These are phyloP conservation scores for Mesocentrotus franciscanus DNA, from an alignment of 53 echinoderm and acorn worm species.

Conservation along the genomic window DNA sequence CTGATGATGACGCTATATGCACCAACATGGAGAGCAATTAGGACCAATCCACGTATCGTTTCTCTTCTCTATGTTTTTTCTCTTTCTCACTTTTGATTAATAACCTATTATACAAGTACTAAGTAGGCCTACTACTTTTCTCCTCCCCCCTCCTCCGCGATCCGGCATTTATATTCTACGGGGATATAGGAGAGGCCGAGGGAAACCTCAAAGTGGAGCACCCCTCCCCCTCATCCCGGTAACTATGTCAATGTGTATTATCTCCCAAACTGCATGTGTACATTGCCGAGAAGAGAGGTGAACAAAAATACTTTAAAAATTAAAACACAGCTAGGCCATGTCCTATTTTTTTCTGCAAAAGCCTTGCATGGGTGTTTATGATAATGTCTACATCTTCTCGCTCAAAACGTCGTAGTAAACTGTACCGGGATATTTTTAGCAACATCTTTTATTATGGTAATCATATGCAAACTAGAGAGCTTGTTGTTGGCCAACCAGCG, in stretches of 20 bases:
- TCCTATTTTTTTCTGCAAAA: neutral
- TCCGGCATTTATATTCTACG: neutral
- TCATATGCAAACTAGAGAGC: slow-evolving; percentile 48
- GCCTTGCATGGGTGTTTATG: neutral
- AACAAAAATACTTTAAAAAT: neutral
- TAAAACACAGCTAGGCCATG: neutral
- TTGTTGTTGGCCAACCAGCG: slow-evolving; percentile 40
- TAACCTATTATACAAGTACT: no score
- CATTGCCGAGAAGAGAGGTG: no score
- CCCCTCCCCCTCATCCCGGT: no score
- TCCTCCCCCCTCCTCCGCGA: neutral
- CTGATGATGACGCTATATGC: no score
- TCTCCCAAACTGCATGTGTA: neutral
- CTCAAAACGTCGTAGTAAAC: slow-evolving; percentile 6
- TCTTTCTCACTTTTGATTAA: neutral
- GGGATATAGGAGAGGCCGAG: no score
- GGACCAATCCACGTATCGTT: no score
- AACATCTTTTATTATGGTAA: slow-evolving; percentile 59
- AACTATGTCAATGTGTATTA: no score
- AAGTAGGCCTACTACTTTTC: neutral
- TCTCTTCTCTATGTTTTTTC: neutral
- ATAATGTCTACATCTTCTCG: neutral
- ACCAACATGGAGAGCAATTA: no score
- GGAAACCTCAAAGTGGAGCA: no score
- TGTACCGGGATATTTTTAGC: slow-evolving; percentile 56